Evolutionary conservation across 2,888 invertebrate genomes (phyloP), one percentile per base, ranked within the genome.

Genomic region (Tridacna gigas): DNA sequence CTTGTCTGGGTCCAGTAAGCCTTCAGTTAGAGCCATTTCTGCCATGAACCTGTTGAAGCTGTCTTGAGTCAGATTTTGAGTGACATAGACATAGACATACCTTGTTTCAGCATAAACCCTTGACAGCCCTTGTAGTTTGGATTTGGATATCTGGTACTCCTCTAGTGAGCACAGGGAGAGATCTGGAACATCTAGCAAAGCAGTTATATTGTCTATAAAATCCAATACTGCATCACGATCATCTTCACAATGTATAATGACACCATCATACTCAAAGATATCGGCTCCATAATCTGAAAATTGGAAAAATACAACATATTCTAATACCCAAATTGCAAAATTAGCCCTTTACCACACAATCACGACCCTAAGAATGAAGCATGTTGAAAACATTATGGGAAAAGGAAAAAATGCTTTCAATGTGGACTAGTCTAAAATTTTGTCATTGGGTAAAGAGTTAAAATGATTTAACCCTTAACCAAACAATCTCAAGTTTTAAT

Each of bases 61-160:
- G 56, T 77, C 77, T 13, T 37, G 0, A 45, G 13, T 25, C 11
- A 77, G 56, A 13, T 61, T 51, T 20, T 28, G n/a, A 18, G 77
- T 56, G 22, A 67, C 67, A 22, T n/a, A 77, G 9, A 77, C 77
- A 69, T 37, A 77, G 12, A 77, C 69, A 25, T 37, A 77, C 20
- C 67, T 37, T 22, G 69, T 28, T n/a, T 69, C 20, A 25, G 26
- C 20, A 25, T 69, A 56, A 3, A 77, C 69, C 11, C 18, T 37
- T 4, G 22, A 67, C 0, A 77, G 37, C 20, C 18, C 60, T 69
- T 37, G 20, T n/a, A 77, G 45, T 26, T 45, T 47, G 15, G 75
- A 63, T 61, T 22, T 61, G 0, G 47, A 22, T 13, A 47, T 22
- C 13, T 75, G 61, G 47, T 45, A 75, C 0, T 75, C 63, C 0